Base-by-base conservation (phyloP, 2,888 invertebrate genomes). In the Saturnia pavonia region DNA sequence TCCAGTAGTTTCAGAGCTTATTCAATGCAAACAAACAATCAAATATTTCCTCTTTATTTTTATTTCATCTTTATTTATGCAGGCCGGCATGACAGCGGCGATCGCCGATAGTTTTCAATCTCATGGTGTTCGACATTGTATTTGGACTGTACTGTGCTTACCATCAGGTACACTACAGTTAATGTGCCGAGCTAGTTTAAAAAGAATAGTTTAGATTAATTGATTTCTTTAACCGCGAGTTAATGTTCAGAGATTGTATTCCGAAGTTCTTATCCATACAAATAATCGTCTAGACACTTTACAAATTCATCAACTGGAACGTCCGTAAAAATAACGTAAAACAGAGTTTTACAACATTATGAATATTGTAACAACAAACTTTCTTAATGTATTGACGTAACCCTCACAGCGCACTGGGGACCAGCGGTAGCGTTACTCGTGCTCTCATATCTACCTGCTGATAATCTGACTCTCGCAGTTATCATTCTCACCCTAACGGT, bases 401-500 rank as follows among this genome's bases (percentile, higher is more conserved):
- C 4, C 43, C 66, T 82, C 83, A 68, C 92, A 90, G 96, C 97
- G 0, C 94, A 96, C 73, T 95, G 96, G 95, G 94, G 96, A 16
- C 97, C 97, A 0, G 97, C 96, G 19, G 78, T 94, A 0, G 95
- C 96, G 0, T 85, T 97, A n/a, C 89, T 97, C 4, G 94, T 92
- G 0, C 88, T 97, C 34, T 95, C 95, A 11, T 95, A 95, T 77
- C 89, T 95, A 1, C 92, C 92, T 0, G 84, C 92, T 0, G 95
- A 95, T 0, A 91, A 95, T 74, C 84, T 95, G 2, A 84, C 88
- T 1, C 77, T 95, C 12, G 96, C 97, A 0, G 95, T 97, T 3
- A 87, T 90, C 0, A 89, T 97, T 66, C 90, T 97, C 0, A 95
- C 96, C 0, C 80, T 96, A 40, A 96, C 97, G 0, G 96, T 97